Conservation (phyloP, 2,113 vertebrate genomes). For the Oceanites oceanicus region DNA sequence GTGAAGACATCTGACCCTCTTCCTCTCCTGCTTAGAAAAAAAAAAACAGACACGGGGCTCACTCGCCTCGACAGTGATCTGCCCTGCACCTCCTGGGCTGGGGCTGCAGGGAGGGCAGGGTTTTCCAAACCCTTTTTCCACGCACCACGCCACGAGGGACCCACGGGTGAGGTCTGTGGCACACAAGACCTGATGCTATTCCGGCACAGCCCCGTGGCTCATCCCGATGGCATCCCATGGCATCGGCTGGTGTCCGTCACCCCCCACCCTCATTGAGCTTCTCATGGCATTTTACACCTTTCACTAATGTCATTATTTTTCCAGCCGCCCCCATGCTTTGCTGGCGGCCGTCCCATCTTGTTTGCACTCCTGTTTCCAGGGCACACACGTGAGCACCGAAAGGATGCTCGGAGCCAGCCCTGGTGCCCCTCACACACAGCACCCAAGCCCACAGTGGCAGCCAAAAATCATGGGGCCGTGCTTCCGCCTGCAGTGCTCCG, state of each 20-base stretch:
- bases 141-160: accelerated
- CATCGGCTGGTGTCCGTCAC: background rate
- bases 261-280: background rate
- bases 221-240: background rate
- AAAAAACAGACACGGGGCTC: background rate
- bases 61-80: background rate
- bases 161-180: background rate
- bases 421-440: accelerated
- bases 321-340: background rate
- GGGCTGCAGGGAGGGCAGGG: background rate
- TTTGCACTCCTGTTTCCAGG: accelerated
- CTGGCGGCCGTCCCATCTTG: accelerated
- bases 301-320: background rate
- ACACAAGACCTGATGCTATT: background rate
- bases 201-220: accelerated
- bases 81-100: background rate
- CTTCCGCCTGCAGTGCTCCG: background rate
- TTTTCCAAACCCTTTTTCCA: background rate
- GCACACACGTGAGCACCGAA: accelerated
- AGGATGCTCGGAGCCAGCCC: background rate
- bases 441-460: background rate
- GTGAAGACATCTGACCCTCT: background rate
- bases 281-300: background rate
- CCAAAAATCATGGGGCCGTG: background rate
- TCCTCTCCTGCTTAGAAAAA: background rate